Base-by-base conservation (phyloP, 2,113 vertebrate genomes). In the Hippocampus comes region DNA sequence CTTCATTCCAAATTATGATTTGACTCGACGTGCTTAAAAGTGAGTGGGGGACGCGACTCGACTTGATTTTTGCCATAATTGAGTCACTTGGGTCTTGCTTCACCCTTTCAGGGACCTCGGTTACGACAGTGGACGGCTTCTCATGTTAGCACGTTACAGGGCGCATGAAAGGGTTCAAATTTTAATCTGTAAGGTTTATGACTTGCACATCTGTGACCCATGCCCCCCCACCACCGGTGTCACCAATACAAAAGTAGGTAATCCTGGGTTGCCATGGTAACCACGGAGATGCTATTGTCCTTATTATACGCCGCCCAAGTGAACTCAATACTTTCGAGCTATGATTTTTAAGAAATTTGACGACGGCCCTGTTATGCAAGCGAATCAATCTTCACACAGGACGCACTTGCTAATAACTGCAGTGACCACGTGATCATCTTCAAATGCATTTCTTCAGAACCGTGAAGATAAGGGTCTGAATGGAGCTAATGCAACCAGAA, bases 401-500 rank as follows among this genome's bases (percentile, higher is more conserved):
- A 34, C 59, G 18, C 27, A 30, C 34, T 38, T 38, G 59, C 59
- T 61, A 7, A 7, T 61, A 18, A 61, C 25, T 20, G 17, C 17
- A 34, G 12, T 14, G 23, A 38, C 25, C n/a, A 11, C 3, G 53
- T 23, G n/a, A 23, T 56, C 21, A 1, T 60, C 63, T 23, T 34
- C 9, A 43, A 38, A 65, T 65, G 38, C 5, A 23, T 23, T 23
- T 43, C 63, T 21, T 64, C 20, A 64, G 21, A 20, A 21, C 63
- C 12, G 41, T 23, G 27, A 30, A 65, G 20, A 65, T 43, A 65
- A 65, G 70, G 41, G 15, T 65, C 21, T 78, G 75, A 82, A 78
- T 59, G 75, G 67, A 73, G 68, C 71, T 78, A 78, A 77, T 73
- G 71, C 57, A 77, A 77, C 83, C 73, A 81, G 83, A 76, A 74